A percentile compares a stretch with the other conserved stretches of the same genome.
These are phyloP conservation scores for Alviniconcha marisindica DNA, from an alignment of 1,140 invertebrate species.

Conservation along the genomic window DNA sequence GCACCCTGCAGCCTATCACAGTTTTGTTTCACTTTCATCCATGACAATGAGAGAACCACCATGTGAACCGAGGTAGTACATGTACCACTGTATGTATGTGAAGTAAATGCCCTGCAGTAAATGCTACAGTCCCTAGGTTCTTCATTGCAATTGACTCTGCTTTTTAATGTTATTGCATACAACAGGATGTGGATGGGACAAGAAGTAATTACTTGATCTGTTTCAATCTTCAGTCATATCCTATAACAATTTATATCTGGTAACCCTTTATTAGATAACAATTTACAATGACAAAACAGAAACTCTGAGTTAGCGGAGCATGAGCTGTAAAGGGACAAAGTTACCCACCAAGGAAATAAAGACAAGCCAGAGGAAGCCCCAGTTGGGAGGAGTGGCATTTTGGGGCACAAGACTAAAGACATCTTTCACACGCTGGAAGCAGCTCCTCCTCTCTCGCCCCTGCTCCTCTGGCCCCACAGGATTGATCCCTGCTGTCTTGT, in stretches of 20 bases:
- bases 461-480: too few species aligned
- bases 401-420: conserved; percentile 58
- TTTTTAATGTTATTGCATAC: not conserved
- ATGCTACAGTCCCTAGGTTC: too few species aligned
- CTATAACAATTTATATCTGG: not conserved
- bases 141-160: too few species aligned
- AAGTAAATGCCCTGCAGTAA: too few species aligned
- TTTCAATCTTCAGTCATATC: not conserved
- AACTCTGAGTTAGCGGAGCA: too few species aligned
- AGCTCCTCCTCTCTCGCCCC: not conserved
- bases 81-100: too few species aligned
- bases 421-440: conserved; percentile 47
- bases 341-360: conserved; percentile 67
- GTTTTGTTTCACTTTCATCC: too few species aligned
- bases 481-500: too few species aligned
- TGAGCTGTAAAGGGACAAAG: too few species aligned
- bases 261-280: not conserved
- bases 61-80: too few species aligned
- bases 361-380: conserved; percentile 59
- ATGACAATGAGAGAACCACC: too few species aligned
- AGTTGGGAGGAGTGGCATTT: conserved; percentile 63
- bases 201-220: not conserved
- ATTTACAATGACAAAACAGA: not conserved
- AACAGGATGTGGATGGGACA: not conserved
- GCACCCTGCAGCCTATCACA: too few species aligned